These are phyloP conservation scores for Miniopterus natalensis DNA, from an alignment of 2,113 vertebrate species.

Conservation along the genomic window DNA sequence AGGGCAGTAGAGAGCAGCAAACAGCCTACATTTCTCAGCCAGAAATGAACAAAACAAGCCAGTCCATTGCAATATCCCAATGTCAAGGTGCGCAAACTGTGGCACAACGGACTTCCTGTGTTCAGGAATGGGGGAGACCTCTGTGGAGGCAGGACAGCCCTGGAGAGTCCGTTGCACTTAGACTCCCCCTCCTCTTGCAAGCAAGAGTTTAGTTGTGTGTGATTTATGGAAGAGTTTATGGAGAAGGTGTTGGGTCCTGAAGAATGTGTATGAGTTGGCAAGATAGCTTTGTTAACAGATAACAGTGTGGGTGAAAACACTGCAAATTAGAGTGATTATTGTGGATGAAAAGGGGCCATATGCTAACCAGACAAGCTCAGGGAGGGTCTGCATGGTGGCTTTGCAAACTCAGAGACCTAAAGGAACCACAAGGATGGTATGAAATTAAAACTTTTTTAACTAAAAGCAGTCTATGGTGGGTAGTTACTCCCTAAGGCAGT, in stretches of 20 bases:
- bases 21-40: background rate
- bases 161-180: background rate
- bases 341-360: no score
- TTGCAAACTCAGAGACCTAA: no score
- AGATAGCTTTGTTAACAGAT: background rate
- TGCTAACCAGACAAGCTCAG: no score
- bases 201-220: background rate
- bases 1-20: conserved; percentile 41
- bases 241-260: background rate
- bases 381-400: no score
- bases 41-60: background rate
- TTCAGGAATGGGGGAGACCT: background rate
- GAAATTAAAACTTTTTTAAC: no score
- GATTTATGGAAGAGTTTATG: background rate
- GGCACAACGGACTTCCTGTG: background rate
- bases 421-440: no score
- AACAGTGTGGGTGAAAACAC: background rate
- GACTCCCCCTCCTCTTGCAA: background rate
- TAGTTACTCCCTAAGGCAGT: no score
- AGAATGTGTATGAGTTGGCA: background rate
- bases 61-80: background rate
- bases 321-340: background rate
- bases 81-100: background rate
- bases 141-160: background rate
- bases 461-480: no score